phyloP scores from a whole-genome alignment of 2,797 vertebrate genomes.

The Onychomys leucogaster region DNA sequence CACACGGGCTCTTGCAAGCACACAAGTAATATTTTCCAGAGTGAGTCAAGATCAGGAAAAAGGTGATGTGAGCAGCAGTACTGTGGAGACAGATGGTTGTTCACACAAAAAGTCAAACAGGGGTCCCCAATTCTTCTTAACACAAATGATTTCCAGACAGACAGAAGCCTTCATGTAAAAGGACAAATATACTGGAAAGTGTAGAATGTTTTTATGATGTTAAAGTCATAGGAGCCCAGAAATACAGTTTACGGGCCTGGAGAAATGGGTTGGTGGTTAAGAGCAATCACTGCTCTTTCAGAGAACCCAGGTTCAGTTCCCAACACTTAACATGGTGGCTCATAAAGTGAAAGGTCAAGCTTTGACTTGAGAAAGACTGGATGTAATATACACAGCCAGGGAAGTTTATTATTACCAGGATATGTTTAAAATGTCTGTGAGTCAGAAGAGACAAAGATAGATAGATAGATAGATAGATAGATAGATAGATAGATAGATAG shows the following conservation, averaged over 20 bases:
- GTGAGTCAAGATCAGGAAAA: rapidly evolving
- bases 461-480: too few relatives aligned
- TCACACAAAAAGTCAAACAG: neutral
- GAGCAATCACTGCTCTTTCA: neutral
- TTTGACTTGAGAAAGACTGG: neutral
- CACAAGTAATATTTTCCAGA: neutral
- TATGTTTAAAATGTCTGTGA: neutral
- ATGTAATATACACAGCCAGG: neutral
- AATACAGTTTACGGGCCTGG: neutral
- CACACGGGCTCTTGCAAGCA: too few relatives aligned
- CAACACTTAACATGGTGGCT: neutral
- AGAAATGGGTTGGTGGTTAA: neutral
- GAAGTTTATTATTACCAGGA: neutral
- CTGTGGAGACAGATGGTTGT: neutral
- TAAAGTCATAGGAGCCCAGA: neutral
- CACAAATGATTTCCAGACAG: neutral
- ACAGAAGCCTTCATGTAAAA: neutral
- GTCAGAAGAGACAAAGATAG: neutral
- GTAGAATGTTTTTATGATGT: neutral
- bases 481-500: too few relatives aligned
- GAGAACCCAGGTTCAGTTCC: neutral
- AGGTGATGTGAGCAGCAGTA: too few relatives aligned
- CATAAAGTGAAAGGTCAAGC: neutral
- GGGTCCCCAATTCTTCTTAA: neutral
- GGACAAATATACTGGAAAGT: neutral